Conservation (phyloP, 2,113 vertebrate genomes). For the Cynoglossus semilaevis region DNA sequence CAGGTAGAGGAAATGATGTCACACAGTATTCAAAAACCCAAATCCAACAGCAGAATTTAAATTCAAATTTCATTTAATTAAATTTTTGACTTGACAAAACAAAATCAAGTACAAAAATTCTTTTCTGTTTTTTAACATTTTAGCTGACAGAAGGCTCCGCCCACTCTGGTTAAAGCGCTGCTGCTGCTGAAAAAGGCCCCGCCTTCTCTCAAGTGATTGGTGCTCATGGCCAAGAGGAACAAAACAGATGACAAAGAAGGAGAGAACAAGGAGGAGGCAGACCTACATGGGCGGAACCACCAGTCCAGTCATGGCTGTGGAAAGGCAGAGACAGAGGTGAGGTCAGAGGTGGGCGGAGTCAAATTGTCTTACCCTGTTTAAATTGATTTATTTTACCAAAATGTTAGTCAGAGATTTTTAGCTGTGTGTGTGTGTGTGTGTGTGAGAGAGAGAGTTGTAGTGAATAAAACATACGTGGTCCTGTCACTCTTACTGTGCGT, state of each 20-base stretch:
- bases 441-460: constrained; percentile 36
- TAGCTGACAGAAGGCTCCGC: not conserved
- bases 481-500: constrained; percentile 48
- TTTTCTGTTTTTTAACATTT: constrained; percentile 1
- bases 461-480: constrained; percentile 58
- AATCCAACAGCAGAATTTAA: constrained; percentile 2
- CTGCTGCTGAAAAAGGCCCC: constrained; percentile 14
- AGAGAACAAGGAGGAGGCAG: constrained; percentile 41
- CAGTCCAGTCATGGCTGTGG: constrained; percentile 94
- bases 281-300: constrained; percentile 96
- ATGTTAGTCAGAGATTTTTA: no score
- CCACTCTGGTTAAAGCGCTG: constrained; percentile 1
- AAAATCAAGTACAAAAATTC: constrained; percentile 25
- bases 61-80: not conserved
- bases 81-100: constrained; percentile 22
- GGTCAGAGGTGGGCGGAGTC: not conserved
- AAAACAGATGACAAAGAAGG: constrained; percentile 58
- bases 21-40: constrained; percentile 6
- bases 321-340: constrained; percentile 15
- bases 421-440: constrained; percentile 19
- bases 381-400: no score
- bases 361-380: not conserved
- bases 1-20: constrained; percentile 26
- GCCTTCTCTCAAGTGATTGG: constrained; percentile 55
- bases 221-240: constrained; percentile 44